A percentile compares a stretch with the other conserved stretches of the same genome.
phyloP scores from a whole-genome alignment of 2,797 vertebrate genomes.

The Urocyon cinereoargenteus region DNA sequence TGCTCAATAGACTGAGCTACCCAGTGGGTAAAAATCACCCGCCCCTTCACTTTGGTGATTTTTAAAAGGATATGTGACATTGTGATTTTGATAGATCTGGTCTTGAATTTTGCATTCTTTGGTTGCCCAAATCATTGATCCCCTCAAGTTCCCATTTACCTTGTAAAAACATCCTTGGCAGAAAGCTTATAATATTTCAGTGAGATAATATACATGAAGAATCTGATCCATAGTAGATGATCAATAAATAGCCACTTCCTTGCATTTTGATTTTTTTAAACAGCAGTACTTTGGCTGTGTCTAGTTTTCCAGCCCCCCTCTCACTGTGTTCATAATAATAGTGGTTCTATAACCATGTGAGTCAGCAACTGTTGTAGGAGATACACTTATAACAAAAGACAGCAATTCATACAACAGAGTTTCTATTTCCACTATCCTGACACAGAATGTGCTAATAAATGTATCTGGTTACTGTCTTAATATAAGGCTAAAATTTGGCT shows the following conservation, averaged over 20 bases:
- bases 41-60: neutral
- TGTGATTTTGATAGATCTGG: neutral
- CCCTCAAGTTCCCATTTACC: neutral
- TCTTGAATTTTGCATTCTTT: neutral
- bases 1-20: accelerated
- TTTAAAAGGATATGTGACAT: neutral
- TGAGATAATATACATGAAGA: neutral
- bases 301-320: neutral
- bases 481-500: neutral
- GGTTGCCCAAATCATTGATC: neutral
- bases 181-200: neutral
- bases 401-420: neutral
- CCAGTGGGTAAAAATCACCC: too few species aligned
- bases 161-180: neutral
- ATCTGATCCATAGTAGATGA: neutral
- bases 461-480: neutral
- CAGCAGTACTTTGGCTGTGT: neutral
- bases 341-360: neutral
- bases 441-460: neutral
- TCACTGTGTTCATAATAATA: neutral
- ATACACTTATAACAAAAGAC: neutral
- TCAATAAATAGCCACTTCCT: neutral
- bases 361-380: neutral
- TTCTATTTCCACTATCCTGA: neutral
- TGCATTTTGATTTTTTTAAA: neutral